Base-by-base conservation (phyloP, 1,140 invertebrate species). In the Drosophila lowei region DNA sequence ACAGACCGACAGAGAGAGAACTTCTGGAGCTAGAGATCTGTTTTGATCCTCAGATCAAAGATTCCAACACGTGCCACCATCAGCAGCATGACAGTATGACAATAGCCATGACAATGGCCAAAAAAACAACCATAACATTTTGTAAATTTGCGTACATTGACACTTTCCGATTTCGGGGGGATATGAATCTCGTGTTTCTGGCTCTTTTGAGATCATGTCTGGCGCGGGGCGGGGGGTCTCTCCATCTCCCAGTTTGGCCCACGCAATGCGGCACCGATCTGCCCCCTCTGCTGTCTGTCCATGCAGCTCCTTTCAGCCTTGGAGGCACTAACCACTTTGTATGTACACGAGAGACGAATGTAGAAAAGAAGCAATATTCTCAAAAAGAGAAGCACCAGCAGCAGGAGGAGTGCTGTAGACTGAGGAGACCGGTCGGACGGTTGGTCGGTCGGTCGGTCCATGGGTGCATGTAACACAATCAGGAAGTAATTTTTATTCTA, bases 401-500 rank as follows among this genome's bases (percentile, higher is more conserved):
- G 44, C 47, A 60, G 61, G 11, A 18, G 49, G 18, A 18, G 18
- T 18, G 18, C 28, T 30, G 28, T 30, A 30, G 28, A 18, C 18
- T 18, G 18, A 16, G 23, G 23, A 16, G 38, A 55, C 52, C 44
- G 30, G 15, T 50, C n/a, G n/a, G n/a, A n/a, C 44, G 43, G 21
- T 23, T 3, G 21, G 21, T 23, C 21, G 1, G 21, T 25, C 23
- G 57, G 71, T 79, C 79, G 79, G 79, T 80, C 85, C 66, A 62
- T 74, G 61, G 71, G 72, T 75, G 72, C 72, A 75, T 75, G 72
- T 75, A 75, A 60, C 63, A 77, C 55, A 85, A 79, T 79, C 80
- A 84, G 80, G 80, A 84, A 84, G 80, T 84, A 72, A 84, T 53
- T 83, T 83, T 67, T 72, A 60, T 76, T 72, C 70, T 44, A 71